Base-by-base conservation (phyloP, 35 echinoderm and acorn worm genomes). In the Stichopus chloronotus region DNA sequence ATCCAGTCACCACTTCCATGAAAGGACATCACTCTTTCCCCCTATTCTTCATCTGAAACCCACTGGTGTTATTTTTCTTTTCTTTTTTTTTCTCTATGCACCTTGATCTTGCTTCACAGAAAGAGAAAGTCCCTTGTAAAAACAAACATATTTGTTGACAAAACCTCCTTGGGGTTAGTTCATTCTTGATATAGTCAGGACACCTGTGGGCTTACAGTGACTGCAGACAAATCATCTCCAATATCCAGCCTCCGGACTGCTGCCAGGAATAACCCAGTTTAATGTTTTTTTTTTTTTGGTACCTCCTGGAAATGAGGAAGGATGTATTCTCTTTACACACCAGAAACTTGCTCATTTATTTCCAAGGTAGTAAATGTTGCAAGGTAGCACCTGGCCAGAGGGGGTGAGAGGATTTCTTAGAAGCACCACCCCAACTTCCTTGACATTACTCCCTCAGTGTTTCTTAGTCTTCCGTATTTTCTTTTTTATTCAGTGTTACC, bases 61-160 rank as follows among this genome's bases (percentile, higher is more conserved):
- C 30, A 43, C 30, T 43, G 30, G 1, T 43, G 30, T 43, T 43
- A 43, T 43, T 74, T 74, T 74, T n/a, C 22, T 72, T 63, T 65
- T 9, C 8, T 65, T 65, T 65, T 74, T 74, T 74, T 74, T 20
- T 74, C 19, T 72, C 69, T 74, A 20, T 21, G 22, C 19, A 74
- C 69, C 69, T 74, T 74, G 69, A 74, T 74, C 69, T 74, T n/a
- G 13, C 69, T 74, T 74, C 69, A 74, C 4, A 74, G 69, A n/a
- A 20, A 20, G 19, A 14, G 7, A 20, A 7, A 74, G 69, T 19
- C 69, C 69, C 69, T 74, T 74, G 17, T 74, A 74, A 74, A 74
- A 74, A 74, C 69, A 74, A 74, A 74, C 69, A 74, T 74, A 74
- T 74, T 74, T 74, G 69, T 74, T 74, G 69, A 74, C 69, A 74